A percentile compares a stretch with the other conserved stretches of the same genome.
phyloP scores from a whole-genome alignment of 1,140 invertebrate species.

The Penaeus vannamei region DNA sequence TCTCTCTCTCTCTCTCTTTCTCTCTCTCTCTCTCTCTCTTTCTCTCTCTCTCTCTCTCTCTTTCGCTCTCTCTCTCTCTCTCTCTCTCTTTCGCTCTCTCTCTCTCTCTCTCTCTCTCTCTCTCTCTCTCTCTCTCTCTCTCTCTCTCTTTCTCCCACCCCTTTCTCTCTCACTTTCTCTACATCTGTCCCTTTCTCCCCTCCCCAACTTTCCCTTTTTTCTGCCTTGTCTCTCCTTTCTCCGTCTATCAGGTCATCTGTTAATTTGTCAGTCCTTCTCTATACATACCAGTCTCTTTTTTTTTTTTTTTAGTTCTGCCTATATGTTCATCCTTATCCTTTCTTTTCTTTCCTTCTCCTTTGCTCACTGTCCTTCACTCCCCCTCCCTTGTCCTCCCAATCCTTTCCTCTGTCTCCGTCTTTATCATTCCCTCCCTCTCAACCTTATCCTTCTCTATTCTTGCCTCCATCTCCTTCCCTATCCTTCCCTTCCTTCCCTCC shows the following conservation, averaged over 20 bases:
- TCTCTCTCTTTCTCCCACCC: neutral
- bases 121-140: neutral
- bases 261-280: no score
- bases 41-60: slow-evolving; percentile 1
- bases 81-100: neutral
- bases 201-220: neutral
- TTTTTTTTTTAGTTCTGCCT: neutral
- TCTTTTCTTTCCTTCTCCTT: neutral
- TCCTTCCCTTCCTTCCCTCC: no score
- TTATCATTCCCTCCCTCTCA: no score
- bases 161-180: no score
- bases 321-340: neutral
- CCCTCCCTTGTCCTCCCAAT: no score
- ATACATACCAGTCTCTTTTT: neutral
- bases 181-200: neutral
- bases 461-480: no score
- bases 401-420: no score
- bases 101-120: neutral
- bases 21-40: slow-evolving; percentile 7
- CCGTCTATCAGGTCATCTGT: no score
- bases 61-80: neutral
- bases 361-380: neutral
- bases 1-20: neutral
- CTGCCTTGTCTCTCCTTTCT: no score
- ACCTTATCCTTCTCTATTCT: neutral